Evolutionary conservation across 2,888 invertebrate species (phyloP), one percentile per base, ranked within the genome.

Genomic region (Hemistola chrysoprasaria): DNA sequence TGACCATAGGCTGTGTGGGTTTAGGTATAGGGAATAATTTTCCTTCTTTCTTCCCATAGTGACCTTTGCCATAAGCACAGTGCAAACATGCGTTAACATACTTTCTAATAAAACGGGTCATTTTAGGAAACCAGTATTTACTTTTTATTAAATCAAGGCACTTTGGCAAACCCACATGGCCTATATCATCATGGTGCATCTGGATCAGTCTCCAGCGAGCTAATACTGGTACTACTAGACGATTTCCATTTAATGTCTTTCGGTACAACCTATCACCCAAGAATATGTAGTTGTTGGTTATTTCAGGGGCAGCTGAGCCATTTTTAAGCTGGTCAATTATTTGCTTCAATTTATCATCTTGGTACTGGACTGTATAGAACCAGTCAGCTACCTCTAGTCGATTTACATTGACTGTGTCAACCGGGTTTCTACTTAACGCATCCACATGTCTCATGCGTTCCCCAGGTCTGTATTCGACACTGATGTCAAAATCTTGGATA

Each of bases 1-100:
- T 64, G 6, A 61, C 60, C 22, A 63, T 62, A 0, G 65, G 66
- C 0, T 63, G 28, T 6, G 29, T 6, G 3, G 21, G n/a, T 39
- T 39, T 39, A 1, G 22, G 0, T 6, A 39, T 39, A 2, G 39
- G 39, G n/a, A 32, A 27, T 1, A 39, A 6, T 0, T 11, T 16
- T 1, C 39, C 39, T 32, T 39, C 32, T 8, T 33, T 33, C 1
- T 32, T 32, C 0, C 39, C 39, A 4, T 9, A 10, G 6, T 39
- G 39, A n/a, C 3, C 8, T 9, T 39, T 39, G 0, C 7, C 0
- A 11, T 8, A 3, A 0, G 5, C 16, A 10, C 39, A 39, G 4
- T 8, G 20, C 21, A 29, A 29, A 9, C 29, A 29, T 21, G 20
- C 21, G 1, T 1, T 6, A n/a, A 29, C 8, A 29, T 29, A 22